phyloP scores from a whole-genome alignment of 2,797 vertebrate genomes.

The Carcharodon carcharias region DNA sequence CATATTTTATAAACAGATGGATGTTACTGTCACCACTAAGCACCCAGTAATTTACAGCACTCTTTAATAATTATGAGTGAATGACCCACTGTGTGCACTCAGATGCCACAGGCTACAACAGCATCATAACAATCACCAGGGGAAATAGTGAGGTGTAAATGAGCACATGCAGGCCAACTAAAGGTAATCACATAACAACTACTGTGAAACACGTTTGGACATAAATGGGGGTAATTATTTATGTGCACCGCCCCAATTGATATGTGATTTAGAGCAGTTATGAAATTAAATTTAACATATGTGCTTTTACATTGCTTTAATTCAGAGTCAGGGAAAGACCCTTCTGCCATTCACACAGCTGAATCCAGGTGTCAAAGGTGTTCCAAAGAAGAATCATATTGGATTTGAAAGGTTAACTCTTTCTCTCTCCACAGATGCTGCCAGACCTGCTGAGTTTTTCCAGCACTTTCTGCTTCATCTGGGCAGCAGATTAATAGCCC shows the following conservation, averaged over 20 bases:
- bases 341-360: not conserved
- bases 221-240: not conserved
- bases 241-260: not conserved
- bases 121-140: not conserved
- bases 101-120: not conserved
- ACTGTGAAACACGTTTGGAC: not conserved
- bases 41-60: not conserved
- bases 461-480: not conserved
- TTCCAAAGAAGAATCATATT: no score
- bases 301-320: not conserved
- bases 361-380: not conserved
- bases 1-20: not conserved
- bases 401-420: no score
- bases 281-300: not conserved
- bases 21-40: not conserved
- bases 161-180: not conserved
- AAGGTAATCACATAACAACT: not conserved
- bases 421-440: no score
- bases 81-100: not conserved
- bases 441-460: no score
- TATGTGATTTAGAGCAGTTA: not conserved
- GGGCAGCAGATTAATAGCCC: not conserved
- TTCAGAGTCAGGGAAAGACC: not conserved
- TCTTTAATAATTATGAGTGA: not conserved
- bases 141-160: not conserved